Evolutionary conservation across 2,888 invertebrate species (phyloP).

Genomic region (Synergus gifuensis): DNA sequence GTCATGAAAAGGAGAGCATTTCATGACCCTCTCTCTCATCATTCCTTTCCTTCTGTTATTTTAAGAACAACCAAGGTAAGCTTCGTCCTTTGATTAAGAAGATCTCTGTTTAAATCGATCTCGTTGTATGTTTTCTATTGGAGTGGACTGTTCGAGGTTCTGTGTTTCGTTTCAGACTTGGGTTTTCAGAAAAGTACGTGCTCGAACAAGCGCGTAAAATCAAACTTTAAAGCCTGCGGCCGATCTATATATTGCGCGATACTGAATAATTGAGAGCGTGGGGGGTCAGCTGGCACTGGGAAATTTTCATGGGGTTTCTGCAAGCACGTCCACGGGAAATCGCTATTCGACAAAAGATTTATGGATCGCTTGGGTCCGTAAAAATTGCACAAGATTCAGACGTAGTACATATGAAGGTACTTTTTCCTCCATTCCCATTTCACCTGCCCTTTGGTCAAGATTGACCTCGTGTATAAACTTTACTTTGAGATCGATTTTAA

Average conservation of each 20-base stretch:
- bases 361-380: conserved; percentile 17
- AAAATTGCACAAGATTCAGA: conserved; percentile 25
- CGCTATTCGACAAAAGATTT: conserved; percentile 7
- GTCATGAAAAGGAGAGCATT: no score
- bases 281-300: conserved; percentile 57
- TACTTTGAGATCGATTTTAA: conserved; percentile 7
- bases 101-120: conserved; percentile 74
- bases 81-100: conserved; percentile 74
- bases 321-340: conserved; percentile 32
- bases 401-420: conserved; percentile 12
- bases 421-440: background rate
- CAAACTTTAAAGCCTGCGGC: conserved; percentile 65
- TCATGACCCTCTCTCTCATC: no score
- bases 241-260: conserved; percentile 61
- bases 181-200: conserved; percentile 53
- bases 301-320: conserved; percentile 59
- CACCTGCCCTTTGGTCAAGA: background rate
- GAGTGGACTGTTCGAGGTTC: background rate
- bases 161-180: background rate
- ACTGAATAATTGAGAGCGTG: conserved; percentile 63
- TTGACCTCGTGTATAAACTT: background rate
- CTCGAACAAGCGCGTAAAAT: conserved; percentile 61
- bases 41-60: background rate
- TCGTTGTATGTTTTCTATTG: conserved; percentile 48
- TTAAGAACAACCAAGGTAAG: conserved; percentile 49